Base-by-base conservation (phyloP, 2,888 invertebrate species). In the Cremastinae sp. region DNA sequence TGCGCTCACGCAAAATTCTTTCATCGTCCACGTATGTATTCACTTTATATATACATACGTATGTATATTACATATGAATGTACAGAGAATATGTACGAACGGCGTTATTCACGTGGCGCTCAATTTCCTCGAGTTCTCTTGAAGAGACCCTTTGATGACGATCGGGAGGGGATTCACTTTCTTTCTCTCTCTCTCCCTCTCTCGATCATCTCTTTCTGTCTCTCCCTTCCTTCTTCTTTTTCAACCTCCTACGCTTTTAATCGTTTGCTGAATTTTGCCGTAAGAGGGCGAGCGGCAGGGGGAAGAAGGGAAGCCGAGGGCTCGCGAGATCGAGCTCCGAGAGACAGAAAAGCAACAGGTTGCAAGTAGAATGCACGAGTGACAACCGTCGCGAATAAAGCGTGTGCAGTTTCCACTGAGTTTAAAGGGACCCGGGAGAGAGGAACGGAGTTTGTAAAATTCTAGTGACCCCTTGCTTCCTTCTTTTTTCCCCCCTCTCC, bases 291-390 rank as follows among this genome's bases (percentile, higher is more conserved):
- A 28, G 8, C 5, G 37, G 51, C 53, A 49, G 8, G 8, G 37
- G 51, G 61, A 49, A 66, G 35, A 49, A 47, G 55, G 41, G 58
- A 51, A 51, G 39, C 18, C 20, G 70, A 64, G 62, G 56, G 45
- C 69, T 58, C 64, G 58, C 22, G 35, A 51, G 59, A 35, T 51
- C 68, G 82, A 80, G 82, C 79, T 70, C 80, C 81, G 81, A 85
- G 84, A 86, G 85, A 85, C 78, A 83, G 81, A 81, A 28, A 78
- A 86, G 89, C 89, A 89, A 89, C 89, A 89, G 89, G 89, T 89
- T 89, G 88, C 84, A 86, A 87, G 87, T 83, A 80, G 84, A 86
- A 87, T 85, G 85, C 85, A 85, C 83, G 82, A 84, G 84, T 87
- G 85, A 87, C 87, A 87, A 86, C 81, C 79, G 80, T 72, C 62